Conservation (phyloP, 2,113 vertebrate species). For the Zingel zingel region DNA sequence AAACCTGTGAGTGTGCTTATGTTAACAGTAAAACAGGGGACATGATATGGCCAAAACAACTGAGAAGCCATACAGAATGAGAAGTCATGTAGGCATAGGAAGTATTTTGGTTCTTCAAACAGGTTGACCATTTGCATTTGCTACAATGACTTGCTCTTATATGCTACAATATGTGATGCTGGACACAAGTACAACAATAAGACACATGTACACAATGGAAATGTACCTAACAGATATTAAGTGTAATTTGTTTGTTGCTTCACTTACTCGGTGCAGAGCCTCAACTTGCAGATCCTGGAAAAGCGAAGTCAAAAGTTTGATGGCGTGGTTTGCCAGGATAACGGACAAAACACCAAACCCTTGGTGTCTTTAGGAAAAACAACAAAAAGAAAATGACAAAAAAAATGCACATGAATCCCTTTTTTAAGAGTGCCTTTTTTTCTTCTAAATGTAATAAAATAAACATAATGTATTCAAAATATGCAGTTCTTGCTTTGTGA, state of each 20-base stretch:
- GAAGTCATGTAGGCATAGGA: not conserved
- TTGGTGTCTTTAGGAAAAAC: slow-evolving; percentile 87
- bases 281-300: slow-evolving; percentile 99
- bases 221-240: not conserved
- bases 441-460: not conserved
- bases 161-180: not conserved
- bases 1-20: not conserved
- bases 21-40: not conserved
- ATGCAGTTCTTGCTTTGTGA: not conserved
- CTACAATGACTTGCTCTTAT: not conserved
- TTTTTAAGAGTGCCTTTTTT: not conserved
- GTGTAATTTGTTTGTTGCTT: not conserved
- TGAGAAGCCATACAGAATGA: not conserved
- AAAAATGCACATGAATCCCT: not conserved
- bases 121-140: not conserved
- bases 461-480: not conserved
- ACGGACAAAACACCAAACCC: slow-evolving; percentile 97
- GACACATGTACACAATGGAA: not conserved
- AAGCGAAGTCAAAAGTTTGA: slow-evolving; percentile 94
- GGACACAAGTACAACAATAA: not conserved
- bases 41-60: not conserved
- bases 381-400: not conserved
- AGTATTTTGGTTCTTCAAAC: not conserved
- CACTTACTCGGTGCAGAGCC: slow-evolving; percentile 91
- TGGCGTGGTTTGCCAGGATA: slow-evolving; percentile 95